A percentile compares a stretch with the other conserved stretches of the same genome.
Conservation (phyloP, 2,888 invertebrate genomes). For the Pandemis heparana region DNA sequence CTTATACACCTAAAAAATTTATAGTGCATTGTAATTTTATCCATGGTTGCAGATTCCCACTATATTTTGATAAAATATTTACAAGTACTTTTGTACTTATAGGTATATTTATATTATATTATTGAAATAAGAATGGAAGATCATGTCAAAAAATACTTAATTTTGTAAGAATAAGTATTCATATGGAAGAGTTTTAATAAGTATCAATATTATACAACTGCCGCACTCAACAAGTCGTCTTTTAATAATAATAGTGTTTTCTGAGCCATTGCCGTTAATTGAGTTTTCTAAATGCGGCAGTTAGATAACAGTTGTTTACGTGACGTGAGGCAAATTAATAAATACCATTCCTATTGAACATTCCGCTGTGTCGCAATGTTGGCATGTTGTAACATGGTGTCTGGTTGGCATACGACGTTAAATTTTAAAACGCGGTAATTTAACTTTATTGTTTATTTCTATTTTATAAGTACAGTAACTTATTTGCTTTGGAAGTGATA, state of each 20-base stretch:
- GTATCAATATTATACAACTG: neutral
- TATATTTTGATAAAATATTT: neutral
- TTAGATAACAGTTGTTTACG: neutral
- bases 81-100: slow-evolving; percentile 5
- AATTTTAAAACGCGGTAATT: neutral
- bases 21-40: neutral
- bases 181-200: neutral
- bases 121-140: neutral
- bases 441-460: neutral
- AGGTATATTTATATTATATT: neutral
- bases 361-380: slow-evolving; percentile 1
- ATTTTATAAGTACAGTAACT: neutral
- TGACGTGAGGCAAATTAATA: neutral
- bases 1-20: neutral
- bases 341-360: slow-evolving; percentile 13
- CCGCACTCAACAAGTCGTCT: neutral
- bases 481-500: slow-evolving; percentile 26
- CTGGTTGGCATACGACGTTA: neutral
- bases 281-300: neutral
- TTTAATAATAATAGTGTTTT: neutral
- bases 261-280: neutral
- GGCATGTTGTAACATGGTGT: slow-evolving; percentile 1
- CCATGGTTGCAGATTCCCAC: neutral
- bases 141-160: neutral
- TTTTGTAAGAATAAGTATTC: neutral